A percentile compares a stretch with the other conserved stretches of the same genome.
Evolutionary conservation across 1,140 invertebrate genomes (phyloP).

Genomic region (Magallana angulata): DNA sequence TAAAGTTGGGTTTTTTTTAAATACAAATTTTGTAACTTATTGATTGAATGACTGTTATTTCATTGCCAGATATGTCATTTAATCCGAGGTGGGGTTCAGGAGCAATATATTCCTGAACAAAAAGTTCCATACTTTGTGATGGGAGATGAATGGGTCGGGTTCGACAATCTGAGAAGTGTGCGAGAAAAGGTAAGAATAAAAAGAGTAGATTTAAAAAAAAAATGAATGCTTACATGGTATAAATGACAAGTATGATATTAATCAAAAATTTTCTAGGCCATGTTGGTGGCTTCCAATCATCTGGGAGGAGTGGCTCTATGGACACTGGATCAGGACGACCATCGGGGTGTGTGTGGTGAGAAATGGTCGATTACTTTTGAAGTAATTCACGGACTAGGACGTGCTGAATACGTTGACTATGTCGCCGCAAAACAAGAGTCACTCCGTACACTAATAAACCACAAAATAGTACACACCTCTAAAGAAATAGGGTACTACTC

Average conservation of each 20-base stretch:
- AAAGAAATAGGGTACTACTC: slow-evolving; percentile 28
- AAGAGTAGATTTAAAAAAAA: not conserved
- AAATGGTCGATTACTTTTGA: slow-evolving; percentile 50
- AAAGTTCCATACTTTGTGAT: slow-evolving; percentile 87
- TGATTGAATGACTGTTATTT: not conserved
- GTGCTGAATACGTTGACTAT: slow-evolving; percentile 36
- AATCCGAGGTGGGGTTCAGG: slow-evolving; percentile 37
- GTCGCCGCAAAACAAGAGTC: slow-evolving; percentile 42
- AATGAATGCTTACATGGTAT: not conserved
- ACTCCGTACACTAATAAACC: not conserved
- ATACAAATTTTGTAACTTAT: not conserved
- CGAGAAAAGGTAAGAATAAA: slow-evolving; percentile 83
- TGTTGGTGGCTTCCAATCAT: slow-evolving; percentile 42
- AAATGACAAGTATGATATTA: not conserved
- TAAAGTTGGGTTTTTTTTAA: not conserved
- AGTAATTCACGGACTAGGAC: slow-evolving; percentile 47
- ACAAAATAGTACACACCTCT: slow-evolving; percentile 1
- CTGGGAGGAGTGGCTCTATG: slow-evolving; percentile 48
- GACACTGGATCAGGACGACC: slow-evolving; percentile 52
- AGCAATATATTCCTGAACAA: slow-evolving; percentile 37
- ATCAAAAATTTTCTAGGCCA: slow-evolving; percentile 26
- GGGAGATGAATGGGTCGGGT: slow-evolving; percentile 93
- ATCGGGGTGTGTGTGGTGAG: slow-evolving; percentile 46
- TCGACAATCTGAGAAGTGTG: slow-evolving; percentile 89
- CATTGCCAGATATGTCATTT: slow-evolving; percentile 49